Conservation (phyloP, 2,113 vertebrate genomes). For the Tapirus terrestris region DNA sequence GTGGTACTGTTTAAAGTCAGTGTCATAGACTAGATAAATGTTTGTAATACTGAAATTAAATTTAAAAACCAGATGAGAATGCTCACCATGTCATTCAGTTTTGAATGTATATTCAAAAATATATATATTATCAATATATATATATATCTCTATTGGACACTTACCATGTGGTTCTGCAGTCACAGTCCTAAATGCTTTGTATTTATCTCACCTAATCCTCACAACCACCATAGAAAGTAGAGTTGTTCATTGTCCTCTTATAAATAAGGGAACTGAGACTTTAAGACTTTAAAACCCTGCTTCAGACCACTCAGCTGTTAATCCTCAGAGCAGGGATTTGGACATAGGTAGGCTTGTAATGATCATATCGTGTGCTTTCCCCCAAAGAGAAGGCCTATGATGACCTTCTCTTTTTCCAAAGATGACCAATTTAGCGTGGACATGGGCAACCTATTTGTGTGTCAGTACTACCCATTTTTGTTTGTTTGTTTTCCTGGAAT, state of each 20-base stretch:
- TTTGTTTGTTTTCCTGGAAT: neutral
- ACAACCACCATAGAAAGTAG: neutral
- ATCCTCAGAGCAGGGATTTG: neutral
- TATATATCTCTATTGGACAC: neutral
- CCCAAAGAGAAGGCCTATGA: neutral
- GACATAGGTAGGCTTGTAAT: neutral
- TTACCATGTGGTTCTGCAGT: neutral
- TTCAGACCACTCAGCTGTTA: neutral
- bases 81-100: neutral
- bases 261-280: neutral
- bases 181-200: neutral
- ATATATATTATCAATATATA: neutral
- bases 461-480: too few relatives aligned
- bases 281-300: neutral
- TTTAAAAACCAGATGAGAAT: neutral
- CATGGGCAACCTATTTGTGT: neutral
- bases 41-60: neutral
- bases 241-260: neutral
- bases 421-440: neutral
- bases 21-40: neutral
- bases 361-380: neutral
- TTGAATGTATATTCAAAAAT: neutral
- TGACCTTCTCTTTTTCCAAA: neutral
- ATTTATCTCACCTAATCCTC: neutral
- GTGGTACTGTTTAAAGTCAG: neutral